Percentiles rank a stretch among this genome's conserved stretches.
These are phyloP conservation scores for Palythoa heliodiscus DNA, from an alignment of 92 coral and sea anemone species.

Conservation along the genomic window DNA sequence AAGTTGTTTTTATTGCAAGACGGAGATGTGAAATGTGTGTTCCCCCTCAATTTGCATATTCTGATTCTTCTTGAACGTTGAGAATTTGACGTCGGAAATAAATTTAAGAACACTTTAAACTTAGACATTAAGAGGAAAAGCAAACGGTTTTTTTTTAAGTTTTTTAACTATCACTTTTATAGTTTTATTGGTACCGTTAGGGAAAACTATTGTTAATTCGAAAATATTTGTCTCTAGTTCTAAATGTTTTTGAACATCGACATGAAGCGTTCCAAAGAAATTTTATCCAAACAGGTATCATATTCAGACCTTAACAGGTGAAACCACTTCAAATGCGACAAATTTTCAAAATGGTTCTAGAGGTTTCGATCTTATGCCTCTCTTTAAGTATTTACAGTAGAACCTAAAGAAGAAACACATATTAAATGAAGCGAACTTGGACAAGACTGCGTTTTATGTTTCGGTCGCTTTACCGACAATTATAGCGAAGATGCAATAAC, in stretches of 20 bases:
- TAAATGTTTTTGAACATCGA: background rate
- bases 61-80: background rate
- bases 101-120: background rate
- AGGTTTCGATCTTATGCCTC: background rate
- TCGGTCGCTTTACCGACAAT: constrained; percentile 3
- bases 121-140: background rate
- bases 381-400: background rate
- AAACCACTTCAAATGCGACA: constrained; percentile 19
- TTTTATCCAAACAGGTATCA: constrained; percentile 24
- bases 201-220: background rate
- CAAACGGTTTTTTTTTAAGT: background rate
- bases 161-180: background rate
- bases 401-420: background rate
- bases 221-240: background rate
- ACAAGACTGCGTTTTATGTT: background rate
- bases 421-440: background rate
- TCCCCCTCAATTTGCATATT: constrained; percentile 29
- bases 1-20: background rate
- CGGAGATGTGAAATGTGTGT: background rate
- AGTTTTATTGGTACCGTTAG: background rate
- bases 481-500: constrained; percentile 15
- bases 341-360: constrained; percentile 5
- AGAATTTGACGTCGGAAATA: constrained; percentile 10
- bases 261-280: background rate
- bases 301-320: constrained; percentile 39